Evolutionary conservation across 1,140 invertebrate species (phyloP), one percentile per base, ranked within the genome.

Genomic region (Drosophila guanche): DNA sequence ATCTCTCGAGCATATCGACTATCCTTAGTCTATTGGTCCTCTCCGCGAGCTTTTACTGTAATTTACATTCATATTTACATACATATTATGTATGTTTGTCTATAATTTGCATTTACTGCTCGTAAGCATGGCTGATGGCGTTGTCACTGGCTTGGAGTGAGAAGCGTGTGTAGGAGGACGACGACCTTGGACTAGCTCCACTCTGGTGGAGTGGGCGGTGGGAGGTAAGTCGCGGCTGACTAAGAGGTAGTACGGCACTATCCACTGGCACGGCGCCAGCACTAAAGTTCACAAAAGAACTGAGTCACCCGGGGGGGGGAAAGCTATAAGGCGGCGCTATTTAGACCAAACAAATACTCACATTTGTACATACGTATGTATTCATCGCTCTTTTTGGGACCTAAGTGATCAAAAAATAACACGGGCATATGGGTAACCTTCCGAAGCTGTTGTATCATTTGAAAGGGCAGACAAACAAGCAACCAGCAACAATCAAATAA

Each of bases 121-220:
- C 33, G 33, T 37, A 12, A 37, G 33, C 10, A 37, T 12, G 33
- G 33, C 8, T 37, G 22, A 23, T 58, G 20, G 20, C 16, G 20
- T 25, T 66, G 56, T 46, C 41, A 41, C 51, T 47, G 43, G 33
- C 27, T 20, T 53, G 29, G 56, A 27, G 23, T 45, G 51, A 25
- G 7, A 29, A 62, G 48, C 40, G 53, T 62, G 60, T 67, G 63
- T 79, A 76, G 72, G 60, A 84, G 80, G 80, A 85, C 80, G 80
- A 84, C 80, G 81, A 84, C 80, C 80, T 84, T 84, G 80, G 76
- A 50, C 53, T 54, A 51, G 33, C 65, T 53, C 16, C 45, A 43
- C 40, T 16, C 22, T 22, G 2, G n/a, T 47, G 27, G 25, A 33
- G 25, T 22, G 5, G 5, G 20, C 5, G 37, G 8, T 22, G 41